phyloP scores from a whole-genome alignment of 2,113 vertebrate species.

The Melanerpes formicivorus region DNA sequence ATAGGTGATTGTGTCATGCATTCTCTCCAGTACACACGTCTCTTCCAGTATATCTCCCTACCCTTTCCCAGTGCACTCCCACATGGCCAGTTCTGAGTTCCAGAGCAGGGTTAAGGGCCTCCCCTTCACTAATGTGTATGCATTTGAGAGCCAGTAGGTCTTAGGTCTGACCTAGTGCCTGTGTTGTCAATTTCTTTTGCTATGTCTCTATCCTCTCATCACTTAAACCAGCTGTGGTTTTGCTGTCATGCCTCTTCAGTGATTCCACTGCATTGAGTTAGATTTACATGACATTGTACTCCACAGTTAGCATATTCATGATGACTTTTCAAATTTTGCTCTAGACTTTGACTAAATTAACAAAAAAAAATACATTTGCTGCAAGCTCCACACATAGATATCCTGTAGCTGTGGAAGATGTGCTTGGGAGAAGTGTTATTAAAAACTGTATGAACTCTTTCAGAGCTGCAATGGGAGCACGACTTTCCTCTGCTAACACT shows the following conservation, averaged over 20 bases:
- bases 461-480: not conserved
- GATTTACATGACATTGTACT: not conserved
- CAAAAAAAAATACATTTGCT: not conserved
- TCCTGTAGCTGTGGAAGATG: not conserved
- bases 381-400: not conserved
- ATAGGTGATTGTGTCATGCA: fast-evolving
- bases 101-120: not conserved
- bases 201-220: not conserved
- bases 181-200: fast-evolving
- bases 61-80: fast-evolving
- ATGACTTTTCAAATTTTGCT: not conserved
- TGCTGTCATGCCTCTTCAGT: not conserved
- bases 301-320: not conserved
- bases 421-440: not conserved
- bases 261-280: not conserved
- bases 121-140: fast-evolving
- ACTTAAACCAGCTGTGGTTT: not conserved
- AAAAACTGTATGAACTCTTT: not conserved
- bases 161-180: too few relatives aligned
- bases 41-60: not conserved
- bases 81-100: fast-evolving
- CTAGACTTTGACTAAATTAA: not conserved
- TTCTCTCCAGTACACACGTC: fast-evolving
- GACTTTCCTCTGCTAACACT: not conserved
- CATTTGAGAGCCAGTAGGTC: fast-evolving